A percentile compares a stretch with the other conserved stretches of the same genome.
phyloP scores from a whole-genome alignment of 2,113 vertebrate genomes.

The Noturus placidus region DNA sequence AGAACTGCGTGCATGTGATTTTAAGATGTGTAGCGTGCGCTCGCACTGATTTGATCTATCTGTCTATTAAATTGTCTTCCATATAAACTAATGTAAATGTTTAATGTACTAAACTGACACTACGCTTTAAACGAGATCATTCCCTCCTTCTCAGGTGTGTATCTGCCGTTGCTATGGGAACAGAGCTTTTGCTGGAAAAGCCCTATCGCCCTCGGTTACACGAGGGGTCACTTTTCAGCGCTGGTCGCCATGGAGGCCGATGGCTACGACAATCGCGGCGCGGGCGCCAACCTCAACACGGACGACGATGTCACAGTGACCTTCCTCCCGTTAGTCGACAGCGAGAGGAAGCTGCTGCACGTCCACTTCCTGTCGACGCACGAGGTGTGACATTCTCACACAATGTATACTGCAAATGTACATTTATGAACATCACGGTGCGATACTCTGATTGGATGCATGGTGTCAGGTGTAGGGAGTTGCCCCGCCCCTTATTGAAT shows the following conservation, averaged over 20 bases:
- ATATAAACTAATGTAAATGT: no score
- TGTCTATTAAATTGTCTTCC: no score
- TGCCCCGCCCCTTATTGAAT: not conserved
- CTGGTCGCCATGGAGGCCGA: conserved; percentile 99
- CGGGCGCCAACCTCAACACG: conserved; percentile 96
- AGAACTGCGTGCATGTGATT: no score
- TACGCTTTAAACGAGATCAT: not conserved
- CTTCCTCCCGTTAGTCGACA: conserved; percentile 94
- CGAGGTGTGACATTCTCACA: conserved; percentile 74
- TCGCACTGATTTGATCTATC: no score
- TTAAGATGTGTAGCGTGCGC: no score
- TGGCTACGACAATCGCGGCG: conserved; percentile 93
- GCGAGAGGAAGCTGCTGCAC: conserved; percentile 93
- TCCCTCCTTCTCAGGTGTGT: conserved; percentile 82
- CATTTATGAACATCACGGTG: not conserved
- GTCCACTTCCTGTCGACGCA: conserved; percentile 97
- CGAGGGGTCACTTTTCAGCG: conserved; percentile 96
- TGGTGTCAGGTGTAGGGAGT: not conserved
- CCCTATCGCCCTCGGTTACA: conserved; percentile 97
- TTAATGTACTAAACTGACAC: no score
- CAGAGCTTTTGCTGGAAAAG: conserved; percentile 99
- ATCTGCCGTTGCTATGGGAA: conserved; percentile 96
- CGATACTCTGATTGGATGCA: not conserved
- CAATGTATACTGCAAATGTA: not conserved
- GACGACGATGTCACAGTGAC: conserved; percentile 96